Evolutionary conservation across 2,888 invertebrate species (phyloP).

Genomic region (Dynastes maya): DNA sequence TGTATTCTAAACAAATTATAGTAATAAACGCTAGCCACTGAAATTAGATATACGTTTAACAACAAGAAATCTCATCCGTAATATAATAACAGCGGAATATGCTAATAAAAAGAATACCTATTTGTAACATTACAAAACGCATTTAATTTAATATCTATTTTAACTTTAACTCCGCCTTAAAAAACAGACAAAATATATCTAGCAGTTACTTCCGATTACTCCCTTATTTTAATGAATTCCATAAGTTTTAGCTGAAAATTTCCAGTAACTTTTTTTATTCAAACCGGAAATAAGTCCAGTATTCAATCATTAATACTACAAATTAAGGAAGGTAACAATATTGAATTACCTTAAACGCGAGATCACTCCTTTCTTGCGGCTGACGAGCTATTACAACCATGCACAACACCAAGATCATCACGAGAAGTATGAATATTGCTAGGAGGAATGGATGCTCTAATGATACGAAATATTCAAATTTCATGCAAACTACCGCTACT

Average conservation of each 20-base stretch:
- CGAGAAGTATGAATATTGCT: slow-evolving; percentile 61
- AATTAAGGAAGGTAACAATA: neutral
- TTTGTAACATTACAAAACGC: neutral
- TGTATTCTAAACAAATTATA: neutral
- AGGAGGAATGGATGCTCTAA: slow-evolving; percentile 67
- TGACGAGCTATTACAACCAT: slow-evolving; percentile 79
- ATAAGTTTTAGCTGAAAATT: neutral
- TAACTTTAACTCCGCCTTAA: too few species aligned
- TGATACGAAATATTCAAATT: slow-evolving; percentile 64
- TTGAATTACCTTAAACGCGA: slow-evolving; percentile 81
- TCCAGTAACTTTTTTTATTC: neutral
- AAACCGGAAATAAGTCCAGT: neutral
- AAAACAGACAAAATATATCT: too few species aligned
- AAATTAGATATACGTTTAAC: neutral
- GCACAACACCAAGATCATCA: slow-evolving; percentile 69
- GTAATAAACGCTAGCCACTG: too few species aligned
- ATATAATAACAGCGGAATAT: too few species aligned
- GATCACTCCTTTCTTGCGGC: slow-evolving; percentile 76
- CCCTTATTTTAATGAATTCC: too few species aligned
- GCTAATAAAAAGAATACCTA: too few species aligned
- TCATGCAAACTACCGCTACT: slow-evolving; percentile 71
- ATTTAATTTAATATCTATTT: too few species aligned
- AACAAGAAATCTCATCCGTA: neutral
- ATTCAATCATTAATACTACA: too few species aligned
- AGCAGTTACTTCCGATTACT: too few species aligned